Conservation (phyloP, 2,113 vertebrate genomes). For the Alaudala cheleensis region DNA sequence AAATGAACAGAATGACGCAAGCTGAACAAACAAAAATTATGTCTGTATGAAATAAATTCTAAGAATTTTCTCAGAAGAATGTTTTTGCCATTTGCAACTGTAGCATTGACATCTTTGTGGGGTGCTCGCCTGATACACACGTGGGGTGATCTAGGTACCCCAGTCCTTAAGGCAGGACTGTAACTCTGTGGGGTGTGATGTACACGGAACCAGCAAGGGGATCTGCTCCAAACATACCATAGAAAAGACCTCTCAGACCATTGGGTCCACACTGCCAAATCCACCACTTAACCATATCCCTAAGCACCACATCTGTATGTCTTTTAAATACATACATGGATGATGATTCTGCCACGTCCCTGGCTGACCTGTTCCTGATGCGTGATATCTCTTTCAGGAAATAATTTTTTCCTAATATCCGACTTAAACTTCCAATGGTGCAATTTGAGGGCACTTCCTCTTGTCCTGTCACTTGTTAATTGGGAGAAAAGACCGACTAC, state of each 20-base stretch:
- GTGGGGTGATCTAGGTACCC: not conserved
- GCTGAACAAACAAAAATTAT: not conserved
- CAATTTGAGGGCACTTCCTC: not conserved
- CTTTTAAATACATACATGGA: not conserved
- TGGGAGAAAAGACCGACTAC: not conserved
- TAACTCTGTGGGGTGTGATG: not conserved
- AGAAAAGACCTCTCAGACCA: not conserved
- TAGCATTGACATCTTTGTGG: not conserved
- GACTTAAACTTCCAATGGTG: not conserved
- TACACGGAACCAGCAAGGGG: fast-evolving
- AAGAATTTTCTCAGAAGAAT: not conserved
- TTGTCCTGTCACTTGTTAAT: not conserved
- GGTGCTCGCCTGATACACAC: not conserved
- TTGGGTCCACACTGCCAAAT: not conserved
- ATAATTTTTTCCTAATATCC: not conserved
- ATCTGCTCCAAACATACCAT: fast-evolving
- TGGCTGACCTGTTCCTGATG: not conserved
- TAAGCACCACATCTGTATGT: not conserved
- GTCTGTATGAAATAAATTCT: not conserved
- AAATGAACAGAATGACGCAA: not conserved
- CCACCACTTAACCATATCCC: not conserved
- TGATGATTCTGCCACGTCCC: not conserved
- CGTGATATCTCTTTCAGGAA: not conserved
- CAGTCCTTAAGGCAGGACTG: not conserved
- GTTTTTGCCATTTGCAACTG: not conserved